Conservation (phyloP, 2,888 invertebrate species). For the Noctua janthina region DNA sequence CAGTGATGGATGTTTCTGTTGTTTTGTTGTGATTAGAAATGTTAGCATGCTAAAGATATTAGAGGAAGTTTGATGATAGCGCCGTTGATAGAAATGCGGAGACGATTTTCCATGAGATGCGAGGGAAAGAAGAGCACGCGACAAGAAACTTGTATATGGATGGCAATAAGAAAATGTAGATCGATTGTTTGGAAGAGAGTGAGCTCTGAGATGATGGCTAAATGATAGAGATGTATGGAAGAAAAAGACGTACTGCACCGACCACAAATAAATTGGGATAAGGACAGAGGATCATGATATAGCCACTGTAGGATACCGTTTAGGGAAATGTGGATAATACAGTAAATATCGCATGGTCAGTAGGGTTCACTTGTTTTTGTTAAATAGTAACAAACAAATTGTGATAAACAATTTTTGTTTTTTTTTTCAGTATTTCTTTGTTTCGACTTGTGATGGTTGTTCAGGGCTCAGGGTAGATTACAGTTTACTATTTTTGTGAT, state of each 20-base stretch:
- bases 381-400: not conserved
- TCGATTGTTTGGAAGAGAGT: not conserved
- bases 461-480: not conserved
- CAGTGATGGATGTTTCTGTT: slow-evolving; percentile 28
- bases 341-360: not conserved
- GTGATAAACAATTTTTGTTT: not conserved
- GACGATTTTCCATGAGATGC: not conserved
- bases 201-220: not conserved
- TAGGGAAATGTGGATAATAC: not conserved
- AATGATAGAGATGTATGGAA: not conserved
- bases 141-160: too few relatives aligned
- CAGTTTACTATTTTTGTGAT: not conserved
- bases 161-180: too few relatives aligned
- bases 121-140: not conserved
- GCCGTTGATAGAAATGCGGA: not conserved
- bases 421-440: not conserved
- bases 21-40: slow-evolving; percentile 18
- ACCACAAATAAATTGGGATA: not conserved
- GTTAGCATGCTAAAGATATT: not conserved
- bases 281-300: not conserved
- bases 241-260: not conserved
- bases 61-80: not conserved
- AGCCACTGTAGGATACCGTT: not conserved
- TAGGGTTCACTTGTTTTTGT: not conserved
- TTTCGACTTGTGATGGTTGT: not conserved